Conservation (phyloP, 2,797 vertebrate genomes). For the Tamandua tetradactyla region DNA sequence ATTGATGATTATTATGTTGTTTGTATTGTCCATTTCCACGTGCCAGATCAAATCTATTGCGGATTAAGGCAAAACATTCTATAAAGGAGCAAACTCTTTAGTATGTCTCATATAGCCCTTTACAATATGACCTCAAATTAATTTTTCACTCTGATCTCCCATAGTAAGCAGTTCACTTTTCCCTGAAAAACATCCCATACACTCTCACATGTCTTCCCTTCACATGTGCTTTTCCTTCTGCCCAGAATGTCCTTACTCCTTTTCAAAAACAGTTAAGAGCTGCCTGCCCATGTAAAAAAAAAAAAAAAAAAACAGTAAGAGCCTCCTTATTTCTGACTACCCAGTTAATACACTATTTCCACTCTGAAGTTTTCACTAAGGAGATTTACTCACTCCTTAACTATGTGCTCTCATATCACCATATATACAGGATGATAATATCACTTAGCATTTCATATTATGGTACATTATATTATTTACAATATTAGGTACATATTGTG, state of each 20-base stretch:
- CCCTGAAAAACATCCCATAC: not conserved
- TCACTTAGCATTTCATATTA: not conserved
- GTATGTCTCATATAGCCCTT: not conserved
- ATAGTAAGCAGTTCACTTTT: not conserved
- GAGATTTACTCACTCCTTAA: not conserved
- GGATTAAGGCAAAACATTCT: not conserved
- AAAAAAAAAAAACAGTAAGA: not conserved
- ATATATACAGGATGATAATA: not conserved
- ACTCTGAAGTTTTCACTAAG: not conserved
- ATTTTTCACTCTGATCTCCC: not conserved
- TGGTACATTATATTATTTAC: not conserved
- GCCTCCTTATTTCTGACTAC: not conserved
- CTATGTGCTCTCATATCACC: not conserved
- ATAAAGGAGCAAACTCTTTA: not conserved
- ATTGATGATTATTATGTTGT: not conserved
- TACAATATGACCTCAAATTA: not conserved
- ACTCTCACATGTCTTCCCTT: not conserved
- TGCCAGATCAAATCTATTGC: not conserved
- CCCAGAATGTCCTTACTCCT: not conserved
- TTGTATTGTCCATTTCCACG: not conserved
- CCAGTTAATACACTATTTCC: not conserved
- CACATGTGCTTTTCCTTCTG: not conserved
- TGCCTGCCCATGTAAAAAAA: too few relatives aligned
- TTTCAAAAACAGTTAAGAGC: too few relatives aligned
- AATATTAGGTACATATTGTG: not conserved